Percentiles rank a stretch among this genome's conserved stretches.
Evolutionary conservation across 2,113 vertebrate genomes (phyloP).

Genomic region (Campylorhamphus procurvoides): DNA sequence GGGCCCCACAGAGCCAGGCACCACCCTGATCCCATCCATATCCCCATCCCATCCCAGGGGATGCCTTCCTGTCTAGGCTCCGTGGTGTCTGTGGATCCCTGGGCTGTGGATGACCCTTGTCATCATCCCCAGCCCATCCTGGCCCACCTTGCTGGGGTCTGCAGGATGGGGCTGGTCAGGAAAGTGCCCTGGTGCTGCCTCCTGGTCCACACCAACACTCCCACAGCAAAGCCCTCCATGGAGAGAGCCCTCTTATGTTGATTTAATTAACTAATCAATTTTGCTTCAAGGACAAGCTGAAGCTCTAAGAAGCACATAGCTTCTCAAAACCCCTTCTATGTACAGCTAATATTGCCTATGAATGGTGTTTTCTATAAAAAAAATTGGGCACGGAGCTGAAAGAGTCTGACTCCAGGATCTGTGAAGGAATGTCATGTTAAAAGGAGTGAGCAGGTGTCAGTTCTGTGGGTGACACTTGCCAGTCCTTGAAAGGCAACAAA

Average conservation of each 20-base stretch:
- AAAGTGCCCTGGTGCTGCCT: background rate
- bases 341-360: background rate
- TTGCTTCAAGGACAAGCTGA: background rate
- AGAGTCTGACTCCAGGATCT: background rate
- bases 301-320: background rate
- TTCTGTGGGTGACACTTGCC: background rate
- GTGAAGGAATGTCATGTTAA: background rate
- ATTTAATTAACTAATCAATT: background rate
- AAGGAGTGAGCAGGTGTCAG: background rate
- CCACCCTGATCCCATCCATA: no score
- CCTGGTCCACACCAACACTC: background rate
- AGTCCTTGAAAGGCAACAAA: background rate
- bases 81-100: rapidly evolving
- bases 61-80: background rate
- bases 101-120: rapidly evolving
- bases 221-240: background rate
- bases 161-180: background rate
- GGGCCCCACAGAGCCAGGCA: rapidly evolving
- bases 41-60: background rate
- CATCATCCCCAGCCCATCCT: background rate
- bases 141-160: background rate
- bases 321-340: background rate
- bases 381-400: background rate
- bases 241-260: rapidly evolving
- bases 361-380: background rate